Percentiles rank a stretch among this genome's conserved stretches.
phyloP scores from a whole-genome alignment of 2,888 invertebrate species.

The Phengaris alcon region DNA sequence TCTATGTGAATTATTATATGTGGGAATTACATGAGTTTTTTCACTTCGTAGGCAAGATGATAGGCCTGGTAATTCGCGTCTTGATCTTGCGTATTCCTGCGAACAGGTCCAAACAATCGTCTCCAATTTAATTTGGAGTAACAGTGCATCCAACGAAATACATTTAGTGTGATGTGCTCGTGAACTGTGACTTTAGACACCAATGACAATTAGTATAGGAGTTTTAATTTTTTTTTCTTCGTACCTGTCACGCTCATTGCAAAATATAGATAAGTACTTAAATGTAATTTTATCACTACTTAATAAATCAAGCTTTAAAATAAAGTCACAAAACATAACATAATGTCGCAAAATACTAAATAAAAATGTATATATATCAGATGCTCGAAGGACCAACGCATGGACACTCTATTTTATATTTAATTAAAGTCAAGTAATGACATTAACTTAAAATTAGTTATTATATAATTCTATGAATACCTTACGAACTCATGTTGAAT shows the following conservation, averaged over 20 bases:
- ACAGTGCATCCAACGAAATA: constrained; percentile 40
- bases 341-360: not conserved
- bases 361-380: not conserved
- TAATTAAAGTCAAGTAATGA: no score
- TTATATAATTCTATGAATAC: not conserved
- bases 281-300: not conserved
- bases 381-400: constrained; percentile 1
- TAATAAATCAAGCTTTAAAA: not conserved
- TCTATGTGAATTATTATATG: constrained; percentile 67
- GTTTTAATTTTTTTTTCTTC: not conserved
- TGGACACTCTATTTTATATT: not conserved
- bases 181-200: constrained; percentile 35
- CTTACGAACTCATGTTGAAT: not conserved
- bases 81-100: constrained; percentile 91
- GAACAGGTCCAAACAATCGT: constrained; percentile 84
- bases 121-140: constrained; percentile 53
- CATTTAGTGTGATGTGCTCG: constrained; percentile 42
- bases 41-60: constrained; percentile 99
- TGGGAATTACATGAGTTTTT: constrained; percentile 98
- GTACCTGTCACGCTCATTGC: not conserved
- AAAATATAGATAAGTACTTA: not conserved
- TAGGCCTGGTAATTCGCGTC: constrained; percentile 98
- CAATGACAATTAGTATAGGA: not conserved
- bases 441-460: no score
- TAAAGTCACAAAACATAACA: not conserved